Evolutionary conservation across 2,113 vertebrate genomes (phyloP).

Genomic region (Scomber scombrus): DNA sequence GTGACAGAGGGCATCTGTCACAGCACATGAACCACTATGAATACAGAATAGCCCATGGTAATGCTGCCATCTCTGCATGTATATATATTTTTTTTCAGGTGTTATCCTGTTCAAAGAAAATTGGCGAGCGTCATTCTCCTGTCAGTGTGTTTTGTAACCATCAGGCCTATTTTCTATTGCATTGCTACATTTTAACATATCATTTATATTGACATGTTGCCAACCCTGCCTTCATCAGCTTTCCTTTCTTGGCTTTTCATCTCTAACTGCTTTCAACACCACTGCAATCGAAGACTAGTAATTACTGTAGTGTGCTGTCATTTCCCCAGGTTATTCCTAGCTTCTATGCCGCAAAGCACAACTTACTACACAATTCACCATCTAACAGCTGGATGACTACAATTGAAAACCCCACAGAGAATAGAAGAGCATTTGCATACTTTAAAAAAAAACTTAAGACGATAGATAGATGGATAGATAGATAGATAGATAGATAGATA

Average conservation of each 20-base stretch:
- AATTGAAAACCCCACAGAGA: slow-evolving; percentile 9
- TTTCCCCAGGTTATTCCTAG: slow-evolving; percentile 50
- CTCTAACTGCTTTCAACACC: slow-evolving; percentile 45
- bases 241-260: slow-evolving; percentile 43
- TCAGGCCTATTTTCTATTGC: slow-evolving; percentile 27
- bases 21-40: slow-evolving; percentile 42
- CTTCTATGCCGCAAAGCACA: slow-evolving; percentile 27
- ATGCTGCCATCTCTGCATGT: slow-evolving; percentile 27
- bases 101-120: slow-evolving; percentile 28
- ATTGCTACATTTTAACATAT: slow-evolving; percentile 8
- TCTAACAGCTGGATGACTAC: slow-evolving; percentile 22
- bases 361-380: slow-evolving; percentile 32
- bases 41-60: slow-evolving; percentile 41
- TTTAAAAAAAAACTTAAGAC: too few relatives aligned
- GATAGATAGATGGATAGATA: too few relatives aligned
- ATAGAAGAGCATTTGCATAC: not conserved
- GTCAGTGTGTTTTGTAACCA: slow-evolving; percentile 32
- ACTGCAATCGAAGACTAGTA: slow-evolving; percentile 38
- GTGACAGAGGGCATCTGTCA: slow-evolving; percentile 61
- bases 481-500: too few relatives aligned
- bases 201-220: slow-evolving; percentile 30
- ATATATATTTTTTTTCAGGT: slow-evolving; percentile 6
- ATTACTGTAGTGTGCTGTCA: slow-evolving; percentile 62
- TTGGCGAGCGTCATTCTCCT: not conserved
- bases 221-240: not conserved